A percentile compares a stretch with the other conserved stretches of the same genome.
phyloP scores from a whole-genome alignment of 2,888 invertebrate genomes.

The Macrosiphum euphorbiae region DNA sequence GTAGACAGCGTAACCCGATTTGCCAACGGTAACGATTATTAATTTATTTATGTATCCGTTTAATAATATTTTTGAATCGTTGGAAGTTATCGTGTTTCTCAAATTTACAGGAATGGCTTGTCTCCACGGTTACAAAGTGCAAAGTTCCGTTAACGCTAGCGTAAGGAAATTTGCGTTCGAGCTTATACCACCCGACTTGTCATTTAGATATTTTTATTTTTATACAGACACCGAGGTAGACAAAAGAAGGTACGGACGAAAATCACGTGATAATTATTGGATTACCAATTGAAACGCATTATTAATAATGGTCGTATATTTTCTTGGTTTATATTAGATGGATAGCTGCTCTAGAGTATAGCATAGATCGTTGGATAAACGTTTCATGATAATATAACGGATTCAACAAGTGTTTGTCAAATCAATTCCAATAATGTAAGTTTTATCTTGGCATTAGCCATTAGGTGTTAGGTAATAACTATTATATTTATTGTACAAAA shows the following conservation, averaged over 20 bases:
- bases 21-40: slow-evolving; percentile 80
- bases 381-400: slow-evolving; percentile 65
- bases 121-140: slow-evolving; percentile 93
- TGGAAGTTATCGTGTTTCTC: background rate
- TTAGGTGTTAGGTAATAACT: background rate
- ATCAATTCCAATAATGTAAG: slow-evolving; percentile 40
- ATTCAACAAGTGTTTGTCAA: slow-evolving; percentile 3
- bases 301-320: background rate
- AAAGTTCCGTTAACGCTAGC: slow-evolving; percentile 83
- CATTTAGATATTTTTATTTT: slow-evolving; percentile 90
- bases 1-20: slow-evolving; percentile 87
- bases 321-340: slow-evolving; percentile 77
- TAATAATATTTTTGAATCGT: background rate
- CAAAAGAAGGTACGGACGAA: slow-evolving; percentile 81
- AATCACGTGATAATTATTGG: background rate
- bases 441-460: background rate
- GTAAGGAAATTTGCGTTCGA: slow-evolving; percentile 90
- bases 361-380: slow-evolving; percentile 85
- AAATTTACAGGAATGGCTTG: slow-evolving; percentile 84
- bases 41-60: background rate
- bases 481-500: background rate
- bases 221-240: slow-evolving; percentile 95
- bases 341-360: slow-evolving; percentile 94
- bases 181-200: slow-evolving; percentile 85
- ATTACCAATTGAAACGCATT: background rate